phyloP scores from a whole-genome alignment of 2,888 invertebrate species.

The Drymonia ruficornis region DNA sequence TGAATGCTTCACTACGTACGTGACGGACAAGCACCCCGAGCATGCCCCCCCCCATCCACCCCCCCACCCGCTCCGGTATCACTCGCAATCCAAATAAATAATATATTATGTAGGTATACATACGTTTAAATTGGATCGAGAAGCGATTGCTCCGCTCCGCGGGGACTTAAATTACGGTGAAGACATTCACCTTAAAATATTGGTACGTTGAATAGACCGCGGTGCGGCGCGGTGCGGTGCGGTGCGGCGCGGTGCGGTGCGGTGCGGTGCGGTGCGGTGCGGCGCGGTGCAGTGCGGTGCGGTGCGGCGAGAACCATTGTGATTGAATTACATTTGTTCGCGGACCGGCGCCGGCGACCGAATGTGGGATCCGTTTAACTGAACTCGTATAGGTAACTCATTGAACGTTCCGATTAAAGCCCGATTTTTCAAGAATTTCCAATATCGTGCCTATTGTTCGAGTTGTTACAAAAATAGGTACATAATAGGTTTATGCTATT shows the following conservation, averaged over 20 bases:
- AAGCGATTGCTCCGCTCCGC: slow-evolving; percentile 38
- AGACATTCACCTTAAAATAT: slow-evolving; percentile 47
- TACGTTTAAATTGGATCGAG: slow-evolving; percentile 44
- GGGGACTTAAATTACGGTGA: slow-evolving; percentile 42
- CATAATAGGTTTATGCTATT: neutral
- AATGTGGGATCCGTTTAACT: slow-evolving; percentile 12
- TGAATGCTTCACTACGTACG: slow-evolving; percentile 36
- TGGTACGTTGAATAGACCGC: slow-evolving; percentile 24
- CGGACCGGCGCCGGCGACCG: neutral
- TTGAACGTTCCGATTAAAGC: neutral
- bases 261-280: slow-evolving; percentile 12
- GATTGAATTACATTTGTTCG: neutral
- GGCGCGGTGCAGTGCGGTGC: slow-evolving; percentile 13
- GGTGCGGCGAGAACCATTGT: neutral
- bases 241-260: slow-evolving; percentile 1
- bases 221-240: slow-evolving; percentile 14
- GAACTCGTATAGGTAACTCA: slow-evolving; percentile 2
- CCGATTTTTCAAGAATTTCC: neutral
- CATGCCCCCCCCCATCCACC: slow-evolving; percentile 5
- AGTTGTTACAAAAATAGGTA: too few relatives aligned
- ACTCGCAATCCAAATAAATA: slow-evolving; percentile 37
- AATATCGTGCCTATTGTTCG: neutral
- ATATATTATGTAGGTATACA: slow-evolving; percentile 38
- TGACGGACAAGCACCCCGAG: slow-evolving; percentile 26
- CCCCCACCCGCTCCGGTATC: slow-evolving; percentile 7